Conservation (phyloP, 2,113 vertebrate genomes). For the Elachura formosa region DNA sequence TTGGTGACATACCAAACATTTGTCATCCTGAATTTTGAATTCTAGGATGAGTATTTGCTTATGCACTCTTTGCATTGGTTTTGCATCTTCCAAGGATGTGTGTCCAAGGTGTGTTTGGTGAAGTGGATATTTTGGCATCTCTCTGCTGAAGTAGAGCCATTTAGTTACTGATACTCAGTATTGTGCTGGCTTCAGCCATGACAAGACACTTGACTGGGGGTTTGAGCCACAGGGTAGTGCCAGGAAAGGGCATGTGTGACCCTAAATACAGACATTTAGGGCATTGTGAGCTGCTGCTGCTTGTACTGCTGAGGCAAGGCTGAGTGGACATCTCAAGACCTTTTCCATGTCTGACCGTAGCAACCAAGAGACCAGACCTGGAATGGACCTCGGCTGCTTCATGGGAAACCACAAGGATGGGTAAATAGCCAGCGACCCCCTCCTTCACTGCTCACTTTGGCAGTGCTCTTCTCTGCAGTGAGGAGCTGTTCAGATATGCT, state of each 20-base stretch:
- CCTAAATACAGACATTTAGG: neutral
- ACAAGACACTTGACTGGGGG: accelerated
- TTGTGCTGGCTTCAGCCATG: accelerated
- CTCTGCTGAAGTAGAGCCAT: neutral
- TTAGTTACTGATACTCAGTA: neutral
- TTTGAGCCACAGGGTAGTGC: neutral
- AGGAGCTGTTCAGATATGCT: neutral
- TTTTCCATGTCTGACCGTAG: neutral
- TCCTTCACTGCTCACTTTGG: neutral
- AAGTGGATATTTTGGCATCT: neutral
- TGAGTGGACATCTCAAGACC: neutral
- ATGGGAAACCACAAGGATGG: neutral
- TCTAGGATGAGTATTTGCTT: neutral
- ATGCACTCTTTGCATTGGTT: neutral
- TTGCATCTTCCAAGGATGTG: neutral
- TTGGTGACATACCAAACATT: neutral
- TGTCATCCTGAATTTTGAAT: neutral
- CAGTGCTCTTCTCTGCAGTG: neutral
- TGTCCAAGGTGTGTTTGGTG: too few relatives aligned
- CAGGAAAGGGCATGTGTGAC: neutral
- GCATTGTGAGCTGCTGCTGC: neutral
- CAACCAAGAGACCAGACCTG: neutral
- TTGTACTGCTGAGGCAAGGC: neutral
- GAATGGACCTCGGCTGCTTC: neutral
- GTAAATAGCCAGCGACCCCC: neutral